Percentiles rank a stretch among this genome's conserved stretches.
Evolutionary conservation across 2,888 invertebrate species (phyloP).

Genomic region (Scaeva pyrastri): DNA sequence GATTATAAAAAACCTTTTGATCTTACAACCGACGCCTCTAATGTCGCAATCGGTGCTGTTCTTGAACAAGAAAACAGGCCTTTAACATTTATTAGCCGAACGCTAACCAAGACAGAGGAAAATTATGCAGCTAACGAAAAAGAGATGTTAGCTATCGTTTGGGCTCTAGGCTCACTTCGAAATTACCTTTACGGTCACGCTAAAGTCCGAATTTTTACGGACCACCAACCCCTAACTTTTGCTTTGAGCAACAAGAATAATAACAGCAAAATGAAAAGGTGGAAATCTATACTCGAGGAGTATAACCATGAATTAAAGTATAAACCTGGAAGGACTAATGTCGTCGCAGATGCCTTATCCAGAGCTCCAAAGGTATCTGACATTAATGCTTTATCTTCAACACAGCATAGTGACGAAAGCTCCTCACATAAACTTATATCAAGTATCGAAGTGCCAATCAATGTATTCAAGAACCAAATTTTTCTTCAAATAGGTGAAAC

Average conservation of each 20-base stretch:
- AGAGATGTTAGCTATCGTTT: background rate
- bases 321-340: slow-evolving; percentile 56
- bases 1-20: background rate
- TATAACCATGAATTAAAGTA: slow-evolving; percentile 65
- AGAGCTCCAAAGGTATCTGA: slow-evolving; percentile 48
- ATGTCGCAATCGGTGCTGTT: background rate
- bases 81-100: background rate
- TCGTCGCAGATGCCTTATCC: slow-evolving; percentile 60
- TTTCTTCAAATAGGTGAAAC: slow-evolving; percentile 10
- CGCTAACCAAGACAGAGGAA: background rate
- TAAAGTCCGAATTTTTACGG: background rate
- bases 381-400: slow-evolving; percentile 45
- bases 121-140: background rate
- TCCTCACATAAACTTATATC: slow-evolving; percentile 6
- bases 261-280: slow-evolving; percentile 60
- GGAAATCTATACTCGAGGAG: slow-evolving; percentile 66
- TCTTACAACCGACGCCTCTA: background rate
- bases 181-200: background rate
- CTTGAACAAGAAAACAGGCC: background rate
- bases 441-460: background rate
- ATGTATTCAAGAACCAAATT: slow-evolving; percentile 17
- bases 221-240: no score
- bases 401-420: slow-evolving; percentile 32
- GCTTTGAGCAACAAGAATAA: slow-evolving; percentile 39
- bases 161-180: background rate